These are phyloP conservation scores for Montipora capitata DNA, from an alignment of 92 coral and sea anemone species.

Conservation along the genomic window DNA sequence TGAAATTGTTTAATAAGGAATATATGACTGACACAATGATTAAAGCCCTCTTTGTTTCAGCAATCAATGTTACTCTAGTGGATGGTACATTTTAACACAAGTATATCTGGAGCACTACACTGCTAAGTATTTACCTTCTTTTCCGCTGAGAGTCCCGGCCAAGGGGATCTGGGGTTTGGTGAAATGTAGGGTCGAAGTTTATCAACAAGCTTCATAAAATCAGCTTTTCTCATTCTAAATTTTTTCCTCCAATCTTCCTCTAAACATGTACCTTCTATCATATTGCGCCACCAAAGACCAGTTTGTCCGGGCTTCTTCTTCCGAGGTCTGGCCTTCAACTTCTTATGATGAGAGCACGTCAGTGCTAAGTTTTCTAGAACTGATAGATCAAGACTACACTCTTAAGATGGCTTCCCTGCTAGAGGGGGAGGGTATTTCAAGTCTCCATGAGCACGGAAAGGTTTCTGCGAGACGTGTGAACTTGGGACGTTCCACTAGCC, in stretches of 20 bases:
- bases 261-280: not conserved
- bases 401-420: not conserved
- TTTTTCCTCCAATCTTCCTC: not conserved
- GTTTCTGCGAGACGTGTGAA: not conserved
- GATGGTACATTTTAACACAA: too few species aligned
- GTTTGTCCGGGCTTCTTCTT: conserved; percentile 15
- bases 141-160: conserved; percentile 26
- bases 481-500: not conserved
- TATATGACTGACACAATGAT: too few species aligned
- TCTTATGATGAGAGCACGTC: too few species aligned
- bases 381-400: too few species aligned
- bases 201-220: conserved; percentile 52
- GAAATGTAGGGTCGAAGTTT: conserved; percentile 58
- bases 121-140: too few species aligned
- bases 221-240: not conserved
- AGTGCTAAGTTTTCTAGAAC: too few species aligned
- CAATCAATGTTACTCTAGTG: too few species aligned
- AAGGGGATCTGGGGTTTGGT: conserved; percentile 72
- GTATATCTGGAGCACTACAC: too few species aligned
- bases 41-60: too few species aligned
- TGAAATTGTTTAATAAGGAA: too few species aligned
- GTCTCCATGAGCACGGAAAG: not conserved
- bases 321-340: conserved; percentile 17
- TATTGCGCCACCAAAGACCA: conserved; percentile 5
- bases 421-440: not conserved